These are phyloP conservation scores for Drosophila villosipedis DNA, from an alignment of 2,888 invertebrate genomes.

Conservation along the genomic window DNA sequence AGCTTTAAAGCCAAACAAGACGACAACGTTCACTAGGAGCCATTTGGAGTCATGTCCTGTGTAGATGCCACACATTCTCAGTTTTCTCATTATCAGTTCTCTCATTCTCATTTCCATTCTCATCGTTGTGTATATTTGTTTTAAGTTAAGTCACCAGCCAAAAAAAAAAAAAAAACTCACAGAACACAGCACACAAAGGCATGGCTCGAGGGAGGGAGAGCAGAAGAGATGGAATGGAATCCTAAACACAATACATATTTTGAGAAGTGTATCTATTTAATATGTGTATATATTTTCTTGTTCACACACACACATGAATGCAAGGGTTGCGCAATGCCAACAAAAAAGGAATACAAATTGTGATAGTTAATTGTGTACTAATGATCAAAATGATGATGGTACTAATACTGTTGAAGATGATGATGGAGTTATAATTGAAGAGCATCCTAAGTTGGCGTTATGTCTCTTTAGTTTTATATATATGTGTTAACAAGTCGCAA, in stretches of 20 bases:
- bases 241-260: conserved; percentile 14
- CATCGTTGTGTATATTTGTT: conserved; percentile 51
- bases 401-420: not conserved
- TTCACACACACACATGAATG: conserved; percentile 32
- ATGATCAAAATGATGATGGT: conserved; percentile 23
- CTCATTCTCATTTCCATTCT: conserved; percentile 7
- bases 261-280: conserved; percentile 21
- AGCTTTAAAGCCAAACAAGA: conserved; percentile 67
- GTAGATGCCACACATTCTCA: conserved; percentile 26
- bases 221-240: not conserved
- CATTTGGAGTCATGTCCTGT: conserved; percentile 34
- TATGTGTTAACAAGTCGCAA: conserved; percentile 42
- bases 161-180: not conserved
- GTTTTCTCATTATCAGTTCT: conserved; percentile 13
- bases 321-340: conserved; percentile 51
- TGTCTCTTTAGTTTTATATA: conserved; percentile 27
- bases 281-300: conserved; percentile 52
- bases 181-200: conserved; percentile 17
- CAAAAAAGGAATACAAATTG: conserved; percentile 69
- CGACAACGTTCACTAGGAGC: not conserved
- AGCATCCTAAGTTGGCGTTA: conserved; percentile 37
- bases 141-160: conserved; percentile 44
- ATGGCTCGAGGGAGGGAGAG: conserved; percentile 19
- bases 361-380: conserved; percentile 65
- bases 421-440: conserved; percentile 6